Base-by-base conservation (phyloP, 2,888 invertebrate species). In the Thera obeliscata region DNA sequence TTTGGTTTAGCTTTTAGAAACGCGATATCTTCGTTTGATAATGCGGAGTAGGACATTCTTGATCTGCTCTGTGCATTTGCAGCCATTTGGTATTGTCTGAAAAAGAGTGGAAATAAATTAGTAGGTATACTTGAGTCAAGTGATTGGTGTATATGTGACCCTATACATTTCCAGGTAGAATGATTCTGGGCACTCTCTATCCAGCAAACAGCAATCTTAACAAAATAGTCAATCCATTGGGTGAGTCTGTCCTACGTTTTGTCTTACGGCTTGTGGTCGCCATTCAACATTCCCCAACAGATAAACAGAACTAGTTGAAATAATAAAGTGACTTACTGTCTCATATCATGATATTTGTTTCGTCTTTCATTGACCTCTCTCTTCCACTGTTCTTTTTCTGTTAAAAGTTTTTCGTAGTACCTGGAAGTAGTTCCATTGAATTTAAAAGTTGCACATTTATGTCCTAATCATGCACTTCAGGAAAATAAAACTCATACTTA, bases 301-400 rank as follows among this genome's bases (percentile, higher is more conserved):
- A 7, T 1, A 43, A 43, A 43, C 6, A 7, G 7, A 46, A 46
- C 9, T 2, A 43, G 43, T 7, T 7, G 8, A 9, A 46, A 9
- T 9, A 9, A 46, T 46, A 5, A 55, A 56, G 1, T 49, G 54
- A 86, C 92, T 76, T 84, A 93, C 93, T 88, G 85, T 74, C 83
- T 83, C 4, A 92, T 74, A 69, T 92, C 91, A 79, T 90, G 86
- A 75, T 92, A 91, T 78, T 86, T 88, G 68, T 90, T 84, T 70
- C 85, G 77, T 71, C 90, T 86, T 54, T 83, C 83, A 54, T 83
- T 87, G 0, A 88, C 88, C 79, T 91, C 90, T 61, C 82, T 88
- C 75, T 91, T 93, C 93, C 93, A 93, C 67, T 85, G 83, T n/a
- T 88, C 87, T 74, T 93, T 91, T 76, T 93, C 93, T 63, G 74